Base-by-base conservation (phyloP, 2,113 vertebrate genomes). In the Pelecanus crispus region DNA sequence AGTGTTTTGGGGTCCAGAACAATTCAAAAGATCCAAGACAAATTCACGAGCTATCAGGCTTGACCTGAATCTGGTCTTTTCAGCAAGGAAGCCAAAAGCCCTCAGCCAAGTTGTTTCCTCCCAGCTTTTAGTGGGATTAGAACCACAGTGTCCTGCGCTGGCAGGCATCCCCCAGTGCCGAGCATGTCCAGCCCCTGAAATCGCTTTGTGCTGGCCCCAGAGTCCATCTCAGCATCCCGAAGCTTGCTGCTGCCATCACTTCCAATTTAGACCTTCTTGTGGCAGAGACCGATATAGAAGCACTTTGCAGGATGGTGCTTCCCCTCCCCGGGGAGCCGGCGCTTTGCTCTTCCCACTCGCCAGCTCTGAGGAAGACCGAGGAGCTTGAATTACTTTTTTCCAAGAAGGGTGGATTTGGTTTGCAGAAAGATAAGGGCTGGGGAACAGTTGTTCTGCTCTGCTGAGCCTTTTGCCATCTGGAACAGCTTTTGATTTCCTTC, bases 371-470 rank as follows among this genome's bases (percentile, higher is more conserved):
- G 79, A 78, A 82, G 83, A 36, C 38, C 0, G 6, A 87, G 70
- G 32, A 92, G 87, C 78, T 83, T 78, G 72, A 93, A 92, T 92
- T 95, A 86, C 72, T 75, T 87, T 93, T 83, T 88, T 90, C 82
- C 68, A 74, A 86, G 95, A 93, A 92, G 72, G 32, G 67, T 80
- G 85, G 71, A 95, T 93, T 94, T 80, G 89, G 78, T 94, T 92
- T 92, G 72, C 65, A 91, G 86, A 87, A 93, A 88, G 88, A 81
- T 81, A 86, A 90, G 72, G 59, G 58, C 59, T 65, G 38, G 22
- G 62, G 58, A 94, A 85, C 53, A 53, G 63, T 83, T 77, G 53
- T 83, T 82, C 36, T 21, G 61, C 38, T 82, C 86, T 88, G 58
- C 40, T 81, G 75, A 95, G 86, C 67, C 50, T 92, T 96, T 62